A percentile compares a stretch with the other conserved stretches of the same genome.
phyloP scores from a whole-genome alignment of 2,113 vertebrate genomes.

The Canis aureus region DNA sequence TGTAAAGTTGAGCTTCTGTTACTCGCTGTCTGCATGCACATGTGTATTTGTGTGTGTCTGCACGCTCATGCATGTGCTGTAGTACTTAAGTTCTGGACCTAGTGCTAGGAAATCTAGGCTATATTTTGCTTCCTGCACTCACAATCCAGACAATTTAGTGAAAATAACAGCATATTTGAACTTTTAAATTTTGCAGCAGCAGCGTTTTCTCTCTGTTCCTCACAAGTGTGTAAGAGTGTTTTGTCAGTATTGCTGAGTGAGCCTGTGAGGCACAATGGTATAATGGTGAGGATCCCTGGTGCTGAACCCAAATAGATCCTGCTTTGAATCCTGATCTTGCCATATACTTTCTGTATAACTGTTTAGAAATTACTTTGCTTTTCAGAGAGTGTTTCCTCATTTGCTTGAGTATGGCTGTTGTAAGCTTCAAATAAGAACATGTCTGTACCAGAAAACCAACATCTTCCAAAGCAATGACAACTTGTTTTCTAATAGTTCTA shows the following conservation, averaged over 20 bases:
- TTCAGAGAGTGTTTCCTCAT: neutral
- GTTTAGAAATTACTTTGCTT: neutral
- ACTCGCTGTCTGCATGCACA: no score
- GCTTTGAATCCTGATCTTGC: neutral
- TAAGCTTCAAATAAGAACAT: neutral
- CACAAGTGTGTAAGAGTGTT: neutral
- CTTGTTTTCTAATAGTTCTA: slow-evolving; percentile 24
- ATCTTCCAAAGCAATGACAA: neutral
- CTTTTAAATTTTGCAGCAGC: neutral
- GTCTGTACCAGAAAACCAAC: slow-evolving; percentile 1
- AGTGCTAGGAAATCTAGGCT: neutral
- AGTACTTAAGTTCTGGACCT: neutral
- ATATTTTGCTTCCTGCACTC: neutral
- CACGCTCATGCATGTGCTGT: neutral
- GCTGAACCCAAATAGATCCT: neutral
- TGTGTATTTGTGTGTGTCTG: neutral
- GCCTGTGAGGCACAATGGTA: fast-evolving
- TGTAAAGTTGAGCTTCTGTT: neutral
- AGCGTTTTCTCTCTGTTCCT: neutral
- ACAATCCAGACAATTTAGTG: neutral
- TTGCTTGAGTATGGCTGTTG: slow-evolving; percentile 18
- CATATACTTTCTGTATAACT: neutral
- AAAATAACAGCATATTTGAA: slow-evolving; percentile 30
- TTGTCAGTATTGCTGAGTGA: neutral
- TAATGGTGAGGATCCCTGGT: neutral